A percentile compares a stretch with the other conserved stretches of the same genome.
Evolutionary conservation across 2,113 vertebrate species (phyloP).

Genomic region (Tiliqua scincoides): DNA sequence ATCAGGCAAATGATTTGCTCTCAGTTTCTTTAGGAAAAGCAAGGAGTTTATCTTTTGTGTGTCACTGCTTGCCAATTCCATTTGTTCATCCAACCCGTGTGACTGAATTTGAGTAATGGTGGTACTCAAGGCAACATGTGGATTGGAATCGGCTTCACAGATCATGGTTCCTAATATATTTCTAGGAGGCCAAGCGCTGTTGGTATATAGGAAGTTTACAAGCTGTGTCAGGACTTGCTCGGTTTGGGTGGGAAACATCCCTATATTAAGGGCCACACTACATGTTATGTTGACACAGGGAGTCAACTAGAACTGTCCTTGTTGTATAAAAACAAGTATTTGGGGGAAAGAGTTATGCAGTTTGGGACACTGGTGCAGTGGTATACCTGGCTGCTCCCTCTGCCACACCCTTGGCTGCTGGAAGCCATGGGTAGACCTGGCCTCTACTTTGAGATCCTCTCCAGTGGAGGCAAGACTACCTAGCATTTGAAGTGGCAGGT

Average conservation of each 20-base stretch:
- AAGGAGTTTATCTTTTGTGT: background rate
- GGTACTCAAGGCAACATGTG: constrained; percentile 15
- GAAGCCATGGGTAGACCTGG: no score
- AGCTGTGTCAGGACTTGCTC: background rate
- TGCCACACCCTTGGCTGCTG: no score
- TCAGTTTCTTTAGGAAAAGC: constrained; percentile 32
- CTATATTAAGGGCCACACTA: no score
- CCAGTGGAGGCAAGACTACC: no score
- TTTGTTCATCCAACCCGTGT: background rate
- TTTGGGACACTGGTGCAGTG: no score
- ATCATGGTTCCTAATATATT: constrained; percentile 1
- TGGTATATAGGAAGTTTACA: background rate
- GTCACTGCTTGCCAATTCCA: background rate
- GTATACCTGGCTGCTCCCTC: no score
- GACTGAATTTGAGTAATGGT: background rate
- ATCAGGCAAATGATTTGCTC: constrained; percentile 1
- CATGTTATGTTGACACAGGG: no score
- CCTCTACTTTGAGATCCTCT: no score
- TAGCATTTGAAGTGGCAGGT: no score
- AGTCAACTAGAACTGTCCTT: no score
- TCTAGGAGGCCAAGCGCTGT: background rate
- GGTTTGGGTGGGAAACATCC: background rate
- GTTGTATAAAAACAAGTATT: no score
- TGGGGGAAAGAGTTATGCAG: no score
- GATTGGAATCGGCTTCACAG: constrained; percentile 13